These are phyloP conservation scores for Distichodus sexfasciatus DNA, from an alignment of 2,797 vertebrate species.

Conservation along the genomic window DNA sequence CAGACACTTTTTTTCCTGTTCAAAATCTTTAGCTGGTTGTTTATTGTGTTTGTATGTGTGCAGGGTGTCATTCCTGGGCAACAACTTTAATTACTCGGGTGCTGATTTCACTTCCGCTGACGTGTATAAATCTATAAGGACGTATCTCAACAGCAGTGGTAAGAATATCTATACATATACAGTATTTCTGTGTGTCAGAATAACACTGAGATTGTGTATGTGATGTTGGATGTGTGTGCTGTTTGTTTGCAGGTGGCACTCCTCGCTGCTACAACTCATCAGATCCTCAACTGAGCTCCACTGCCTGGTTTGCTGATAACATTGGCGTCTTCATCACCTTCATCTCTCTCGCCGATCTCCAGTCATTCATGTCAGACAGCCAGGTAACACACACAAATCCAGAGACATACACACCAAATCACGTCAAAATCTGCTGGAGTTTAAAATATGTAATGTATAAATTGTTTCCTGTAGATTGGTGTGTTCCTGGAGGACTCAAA, in stretches of 20 bases:
- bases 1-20: background rate
- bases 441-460: background rate
- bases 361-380: conserved; percentile 49
- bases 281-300: conserved; percentile 62
- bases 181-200: background rate
- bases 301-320: conserved; percentile 64
- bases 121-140: conserved; percentile 61
- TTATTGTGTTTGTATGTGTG: background rate
- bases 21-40: too few species aligned
- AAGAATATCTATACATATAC: background rate
- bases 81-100: conserved; percentile 57
- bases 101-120: conserved; percentile 57
- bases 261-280: conserved; percentile 61
- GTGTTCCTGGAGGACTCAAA: conserved; percentile 58
- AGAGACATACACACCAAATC: background rate
- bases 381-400: conserved; percentile 44
- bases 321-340: conserved; percentile 64
- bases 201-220: background rate
- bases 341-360: conserved; percentile 57
- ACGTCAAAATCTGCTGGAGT: background rate
- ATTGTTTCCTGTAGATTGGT: conserved; percentile 46
- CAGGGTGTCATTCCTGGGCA: conserved; percentile 62
- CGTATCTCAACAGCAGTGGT: conserved; percentile 57
- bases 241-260: conserved; percentile 48
- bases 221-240: background rate